These are phyloP conservation scores for Pteruthius melanotis DNA, from an alignment of 2,113 vertebrate species.

Conservation along the genomic window DNA sequence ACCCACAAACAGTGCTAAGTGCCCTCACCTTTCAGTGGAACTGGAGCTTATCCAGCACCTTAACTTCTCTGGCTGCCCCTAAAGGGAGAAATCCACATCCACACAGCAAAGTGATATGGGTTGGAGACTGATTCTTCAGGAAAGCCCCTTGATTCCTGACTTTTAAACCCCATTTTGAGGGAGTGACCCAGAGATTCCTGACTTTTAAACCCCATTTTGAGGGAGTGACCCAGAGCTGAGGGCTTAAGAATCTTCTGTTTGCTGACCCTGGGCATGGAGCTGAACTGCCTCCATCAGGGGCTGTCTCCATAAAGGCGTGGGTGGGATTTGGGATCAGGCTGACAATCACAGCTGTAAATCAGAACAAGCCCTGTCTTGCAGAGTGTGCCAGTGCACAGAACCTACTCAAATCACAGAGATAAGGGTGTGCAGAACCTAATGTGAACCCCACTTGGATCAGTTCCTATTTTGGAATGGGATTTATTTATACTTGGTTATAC, in stretches of 20 bases:
- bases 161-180: neutral
- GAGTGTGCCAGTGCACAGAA: neutral
- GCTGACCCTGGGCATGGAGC: neutral
- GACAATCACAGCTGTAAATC: neutral
- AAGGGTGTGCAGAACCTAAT: neutral
- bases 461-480: neutral
- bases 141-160: neutral
- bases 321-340: neutral
- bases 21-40: neutral
- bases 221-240: neutral
- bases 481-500: neutral
- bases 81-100: neutral
- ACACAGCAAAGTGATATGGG: fast-evolving
- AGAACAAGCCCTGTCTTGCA: neutral
- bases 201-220: neutral
- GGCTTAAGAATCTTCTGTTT: neutral
- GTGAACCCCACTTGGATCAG: neutral
- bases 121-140: neutral
- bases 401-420: neutral
- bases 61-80: neutral
- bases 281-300: neutral
- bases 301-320: neutral
- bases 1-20: neutral
- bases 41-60: neutral
- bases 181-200: neutral